Base-by-base conservation (phyloP, 1,140 invertebrate species). In the Pachypeltis micranthus region DNA sequence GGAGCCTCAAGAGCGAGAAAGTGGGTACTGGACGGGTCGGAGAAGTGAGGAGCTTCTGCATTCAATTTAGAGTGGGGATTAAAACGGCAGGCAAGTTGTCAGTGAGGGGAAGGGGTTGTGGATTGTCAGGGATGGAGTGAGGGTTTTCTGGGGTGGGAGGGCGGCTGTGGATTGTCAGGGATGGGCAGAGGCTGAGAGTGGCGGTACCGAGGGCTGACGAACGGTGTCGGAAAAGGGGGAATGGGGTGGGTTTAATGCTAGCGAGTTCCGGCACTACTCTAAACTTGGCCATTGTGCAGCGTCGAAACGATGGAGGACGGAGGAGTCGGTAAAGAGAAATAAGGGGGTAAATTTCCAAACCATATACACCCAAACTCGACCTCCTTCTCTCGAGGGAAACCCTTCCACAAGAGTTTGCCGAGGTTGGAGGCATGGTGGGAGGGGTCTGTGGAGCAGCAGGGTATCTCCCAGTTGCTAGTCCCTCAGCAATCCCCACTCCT, bases 61-160 rank as follows among this genome's bases (percentile, higher is more conserved):
- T 51, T 51, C 47, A 51, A 51, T 51, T 51, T 51, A 51, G 47
- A 16, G 47, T 51, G 10, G 47, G 47, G 47, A 51, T 51, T 51
- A 51, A 51, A 51, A 51, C 12, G 47, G 47, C 7, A 14, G 47
- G 47, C 12, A 51, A 21, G 47, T 51, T 21, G n/a, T n/a, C n/a
- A n/a, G n/a, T n/a, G n/a, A n/a, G 47, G 19, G 19, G 47, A 21
- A 51, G 47, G 47, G 12, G 47, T n/a, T n/a, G n/a, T n/a, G n/a
- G n/a, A n/a, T n/a, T n/a, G n/a, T n/a, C n/a, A n/a, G n/a, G n/a
- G n/a, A n/a, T n/a, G n/a, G n/a, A n/a, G n/a, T n/a, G n/a, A n/a
- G n/a, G n/a, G n/a, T n/a, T n/a, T n/a, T n/a, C n/a, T n/a, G n/a
- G n/a, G n/a, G n/a, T n/a, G n/a, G n/a, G n/a, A n/a, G n/a, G n/a